Evolutionary conservation across 1,140 invertebrate species (phyloP), one percentile per base, ranked within the genome.

Genomic region (Grapholita molesta): DNA sequence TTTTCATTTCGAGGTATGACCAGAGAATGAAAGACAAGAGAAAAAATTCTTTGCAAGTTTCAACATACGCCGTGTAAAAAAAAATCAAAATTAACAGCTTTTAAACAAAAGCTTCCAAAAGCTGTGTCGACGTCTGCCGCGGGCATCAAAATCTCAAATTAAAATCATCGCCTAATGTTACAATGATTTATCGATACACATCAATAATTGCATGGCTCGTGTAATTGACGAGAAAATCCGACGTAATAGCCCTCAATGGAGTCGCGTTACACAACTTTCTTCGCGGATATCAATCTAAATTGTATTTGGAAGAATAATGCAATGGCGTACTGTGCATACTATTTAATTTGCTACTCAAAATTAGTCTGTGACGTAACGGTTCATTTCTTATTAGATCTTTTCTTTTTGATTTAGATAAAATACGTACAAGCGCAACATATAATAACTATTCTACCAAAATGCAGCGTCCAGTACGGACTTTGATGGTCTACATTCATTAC

Each of bases 171-270:
- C n/a, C 12, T 61, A 61, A 61, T 61, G 55, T 21, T 28, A 15
- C 55, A 61, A 61, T 61, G 55, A 61, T 30, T 32, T 61, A 61
- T 61, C 55, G 55, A 61, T 61, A 61, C 55, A 61, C 55, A 61
- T 61, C 55, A 61, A 61, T 61, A 61, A 61, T 61, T 61, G 55
- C 55, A 61, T n/a, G 55, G 55, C 55, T 61, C n/a, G 55, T 61
- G 55, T 61, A 61, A 61, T 61, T 61, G 55, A 61, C 55, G 55
- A 30, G 55, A 61, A 61, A 61, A 61, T 61, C 25, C 55, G 24
- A 61, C 28, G 55, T 61, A 61, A 61, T 61, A 61, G 55, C 28
- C 55, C 24, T 61, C 55, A 61, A 61, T 61, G 25, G 55, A 61
- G 53, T 48, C 53, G 53, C 55, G n/a, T 61, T 61, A 61, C 55